Conservation (phyloP, 2,113 vertebrate species). For the Ginglymostoma cirratum region DNA sequence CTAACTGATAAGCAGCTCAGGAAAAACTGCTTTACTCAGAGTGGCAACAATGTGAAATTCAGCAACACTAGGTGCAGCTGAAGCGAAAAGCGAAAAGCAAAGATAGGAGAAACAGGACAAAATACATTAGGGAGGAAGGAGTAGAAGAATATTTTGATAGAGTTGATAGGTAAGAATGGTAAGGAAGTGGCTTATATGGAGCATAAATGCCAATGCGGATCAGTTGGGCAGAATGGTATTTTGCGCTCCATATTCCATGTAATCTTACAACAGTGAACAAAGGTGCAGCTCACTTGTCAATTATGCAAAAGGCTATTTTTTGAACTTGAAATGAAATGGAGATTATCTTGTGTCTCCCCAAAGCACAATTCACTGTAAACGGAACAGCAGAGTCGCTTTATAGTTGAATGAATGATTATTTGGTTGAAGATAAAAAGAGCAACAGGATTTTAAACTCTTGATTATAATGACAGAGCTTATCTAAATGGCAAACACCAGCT, state of each 20-base stretch:
- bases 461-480: conserved; percentile 28
- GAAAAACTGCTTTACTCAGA: no score
- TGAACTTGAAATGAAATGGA: background rate
- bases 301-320: background rate
- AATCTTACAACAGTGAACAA: background rate
- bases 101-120: no score
- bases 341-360: background rate
- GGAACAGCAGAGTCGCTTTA: background rate
- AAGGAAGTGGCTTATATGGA: background rate
- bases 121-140: no score
- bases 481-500: conserved; percentile 12
- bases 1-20: no score
- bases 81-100: no score
- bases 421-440: conserved; percentile 21
- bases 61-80: no score
- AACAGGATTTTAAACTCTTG: conserved; percentile 27
- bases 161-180: no score
- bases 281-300: background rate
- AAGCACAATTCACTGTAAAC: background rate
- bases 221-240: no score
- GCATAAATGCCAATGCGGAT: background rate
- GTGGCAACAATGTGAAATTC: no score
- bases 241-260: background rate
- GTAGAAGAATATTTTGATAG: no score
- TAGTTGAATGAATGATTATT: background rate